Evolutionary conservation across 2,888 invertebrate genomes (phyloP).

Genomic region (Netelia melanura): DNA sequence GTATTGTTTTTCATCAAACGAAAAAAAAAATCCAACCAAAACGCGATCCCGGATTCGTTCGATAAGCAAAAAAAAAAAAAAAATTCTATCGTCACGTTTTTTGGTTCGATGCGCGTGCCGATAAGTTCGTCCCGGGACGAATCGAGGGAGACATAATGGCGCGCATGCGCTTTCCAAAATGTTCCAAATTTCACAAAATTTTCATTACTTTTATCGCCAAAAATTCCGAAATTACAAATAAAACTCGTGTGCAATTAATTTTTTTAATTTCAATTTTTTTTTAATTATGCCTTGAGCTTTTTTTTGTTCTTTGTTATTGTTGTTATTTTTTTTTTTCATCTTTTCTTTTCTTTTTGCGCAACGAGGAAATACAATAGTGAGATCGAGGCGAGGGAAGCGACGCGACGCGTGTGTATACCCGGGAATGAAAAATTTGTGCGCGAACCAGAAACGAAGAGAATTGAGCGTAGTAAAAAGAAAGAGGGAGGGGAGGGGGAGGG

Average conservation of each 20-base stretch:
- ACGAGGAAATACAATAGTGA: slow-evolving; percentile 66
- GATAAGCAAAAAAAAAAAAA: neutral
- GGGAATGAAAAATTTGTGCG: slow-evolving; percentile 43
- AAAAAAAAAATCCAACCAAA: too few relatives aligned
- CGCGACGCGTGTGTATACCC: slow-evolving; percentile 6
- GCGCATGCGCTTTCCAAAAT: neutral
- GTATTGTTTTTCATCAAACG: too few relatives aligned
- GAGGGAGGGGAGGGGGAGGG: neutral
- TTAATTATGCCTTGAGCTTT: slow-evolving; percentile 35
- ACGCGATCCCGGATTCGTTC: too few relatives aligned
- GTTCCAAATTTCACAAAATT: slow-evolving; percentile 46
- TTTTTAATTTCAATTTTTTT: slow-evolving; percentile 31
- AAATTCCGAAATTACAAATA: neutral
- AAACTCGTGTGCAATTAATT: slow-evolving; percentile 21
- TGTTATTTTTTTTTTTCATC: neutral
- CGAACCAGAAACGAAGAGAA: slow-evolving; percentile 27
- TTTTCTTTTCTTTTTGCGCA: slow-evolving; percentile 50
- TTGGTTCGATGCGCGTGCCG: slow-evolving; percentile 30
- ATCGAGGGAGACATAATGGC: neutral
- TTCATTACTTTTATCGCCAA: slow-evolving; percentile 20
- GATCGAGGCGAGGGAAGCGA: slow-evolving; percentile 41
- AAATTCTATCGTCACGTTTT: neutral
- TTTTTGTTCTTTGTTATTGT: slow-evolving; percentile 26
- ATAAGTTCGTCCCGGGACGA: slow-evolving; percentile 10
- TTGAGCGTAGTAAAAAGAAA: neutral